Evolutionary conservation across 2,888 invertebrate species (phyloP).

Genomic region (Lapara coniferarum): DNA sequence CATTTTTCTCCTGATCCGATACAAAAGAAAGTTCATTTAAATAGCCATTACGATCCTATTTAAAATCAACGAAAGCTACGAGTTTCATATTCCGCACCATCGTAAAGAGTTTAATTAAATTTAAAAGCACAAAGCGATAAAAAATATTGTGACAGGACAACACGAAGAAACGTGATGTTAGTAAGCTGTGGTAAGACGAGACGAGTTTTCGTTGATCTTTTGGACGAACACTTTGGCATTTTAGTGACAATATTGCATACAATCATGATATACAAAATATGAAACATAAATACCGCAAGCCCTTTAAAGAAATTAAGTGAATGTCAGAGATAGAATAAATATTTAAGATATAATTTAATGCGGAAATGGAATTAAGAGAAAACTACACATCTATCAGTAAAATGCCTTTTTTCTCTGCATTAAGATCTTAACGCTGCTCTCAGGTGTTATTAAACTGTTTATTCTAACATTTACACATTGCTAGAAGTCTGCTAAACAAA

Average conservation of each 20-base stretch:
- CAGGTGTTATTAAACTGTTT: not conserved
- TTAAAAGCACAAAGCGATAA: conserved; percentile 13
- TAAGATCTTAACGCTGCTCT: not conserved
- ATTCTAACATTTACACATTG: not conserved
- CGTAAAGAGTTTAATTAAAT: conserved; percentile 15
- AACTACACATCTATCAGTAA: too few relatives aligned
- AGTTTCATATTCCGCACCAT: conserved; percentile 18
- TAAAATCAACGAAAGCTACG: conserved; percentile 6
- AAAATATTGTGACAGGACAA: conserved; percentile 19
- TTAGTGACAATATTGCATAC: conserved; percentile 14
- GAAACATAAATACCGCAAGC: not conserved
- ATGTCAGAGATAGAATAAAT: not conserved
- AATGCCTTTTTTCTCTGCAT: not conserved
- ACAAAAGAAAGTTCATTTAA: not conserved
- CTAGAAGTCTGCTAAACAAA: not conserved
- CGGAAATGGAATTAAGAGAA: too few relatives aligned
- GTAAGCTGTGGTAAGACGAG: conserved; percentile 19
- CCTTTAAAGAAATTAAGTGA: not conserved
- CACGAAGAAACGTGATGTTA: conserved; percentile 23
- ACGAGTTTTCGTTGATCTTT: conserved; percentile 7
- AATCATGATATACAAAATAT: conserved; percentile 5
- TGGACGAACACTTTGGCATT: conserved; percentile 16
- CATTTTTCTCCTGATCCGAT: not conserved
- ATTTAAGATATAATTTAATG: not conserved
- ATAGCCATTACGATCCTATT: not conserved